Percentiles rank a stretch among this genome's conserved stretches.
phyloP scores from a whole-genome alignment of 1,140 invertebrate species.

The Stegodyphus dumicola region DNA sequence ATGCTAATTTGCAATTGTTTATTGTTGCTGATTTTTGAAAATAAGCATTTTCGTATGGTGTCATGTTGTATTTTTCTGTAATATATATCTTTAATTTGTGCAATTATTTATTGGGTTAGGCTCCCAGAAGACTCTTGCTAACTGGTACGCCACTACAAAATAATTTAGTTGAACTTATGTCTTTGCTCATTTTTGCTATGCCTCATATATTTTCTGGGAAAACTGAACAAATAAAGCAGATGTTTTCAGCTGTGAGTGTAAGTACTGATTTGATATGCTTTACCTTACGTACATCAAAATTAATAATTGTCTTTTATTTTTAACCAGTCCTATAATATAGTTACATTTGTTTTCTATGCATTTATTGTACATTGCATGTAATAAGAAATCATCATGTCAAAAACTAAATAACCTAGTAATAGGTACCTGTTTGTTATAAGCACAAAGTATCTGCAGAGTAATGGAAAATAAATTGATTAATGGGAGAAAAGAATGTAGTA shows the following conservation, averaged over 20 bases:
- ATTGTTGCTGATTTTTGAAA: background rate
- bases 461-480: no score
- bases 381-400: no score
- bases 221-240: constrained; percentile 85
- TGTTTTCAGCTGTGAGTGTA: constrained; percentile 74
- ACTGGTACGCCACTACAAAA: constrained; percentile 97
- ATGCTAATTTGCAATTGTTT: background rate
- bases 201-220: constrained; percentile 91
- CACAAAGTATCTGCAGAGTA: no score
- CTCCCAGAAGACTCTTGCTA: constrained; percentile 82
- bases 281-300: no score
- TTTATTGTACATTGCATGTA: no score
- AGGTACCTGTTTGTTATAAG: no score
- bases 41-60: constrained; percentile 3
- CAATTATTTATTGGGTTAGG: constrained; percentile 69
- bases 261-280: constrained; percentile 20
- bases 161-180: constrained; percentile 95
- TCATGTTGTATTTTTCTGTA: background rate
- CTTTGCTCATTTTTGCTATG: constrained; percentile 94
- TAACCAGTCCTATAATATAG: no score
- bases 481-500: no score
- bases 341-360: no score
- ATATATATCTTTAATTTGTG: constrained; percentile 22
- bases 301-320: no score
- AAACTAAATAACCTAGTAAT: no score